Evolutionary conservation across 2,888 invertebrate genomes (phyloP).

Genomic region (Apodemia mormo): DNA sequence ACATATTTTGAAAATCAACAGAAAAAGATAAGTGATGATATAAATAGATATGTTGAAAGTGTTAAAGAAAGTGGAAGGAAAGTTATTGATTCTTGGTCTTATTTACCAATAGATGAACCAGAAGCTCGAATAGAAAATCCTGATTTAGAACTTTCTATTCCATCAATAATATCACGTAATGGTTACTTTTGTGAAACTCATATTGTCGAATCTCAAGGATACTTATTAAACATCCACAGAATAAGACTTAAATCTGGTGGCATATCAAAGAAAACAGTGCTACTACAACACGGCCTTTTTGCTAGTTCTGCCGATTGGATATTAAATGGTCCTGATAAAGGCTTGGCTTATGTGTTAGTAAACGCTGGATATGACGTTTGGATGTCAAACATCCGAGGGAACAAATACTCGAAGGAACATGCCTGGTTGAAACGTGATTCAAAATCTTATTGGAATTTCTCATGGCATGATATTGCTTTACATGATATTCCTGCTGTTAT

Average conservation of each 20-base stretch:
- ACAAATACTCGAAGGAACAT: slow-evolving; percentile 87
- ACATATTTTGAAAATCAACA: slow-evolving; percentile 57
- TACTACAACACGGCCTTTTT: slow-evolving; percentile 91
- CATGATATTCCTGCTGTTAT: slow-evolving; percentile 94
- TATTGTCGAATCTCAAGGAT: slow-evolving; percentile 89
- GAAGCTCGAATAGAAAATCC: slow-evolving; percentile 52
- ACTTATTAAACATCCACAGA: slow-evolving; percentile 89
- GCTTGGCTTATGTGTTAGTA: slow-evolving; percentile 84
- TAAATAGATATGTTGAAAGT: slow-evolving; percentile 54
- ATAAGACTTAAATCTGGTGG: slow-evolving; percentile 82
- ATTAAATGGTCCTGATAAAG: slow-evolving; percentile 84
- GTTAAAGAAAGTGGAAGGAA: slow-evolving; percentile 52
- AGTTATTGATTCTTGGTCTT: slow-evolving; percentile 52
- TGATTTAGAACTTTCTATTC: slow-evolving; percentile 59
- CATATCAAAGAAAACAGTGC: slow-evolving; percentile 63
- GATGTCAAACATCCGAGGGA: slow-evolving; percentile 92
- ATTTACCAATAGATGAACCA: slow-evolving; percentile 45
- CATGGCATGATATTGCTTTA: slow-evolving; percentile 94
- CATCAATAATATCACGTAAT: slow-evolving; percentile 67
- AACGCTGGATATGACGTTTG: slow-evolving; percentile 89
- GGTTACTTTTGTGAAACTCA: slow-evolving; percentile 89
- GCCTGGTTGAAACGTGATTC: slow-evolving; percentile 75
- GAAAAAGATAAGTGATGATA: slow-evolving; percentile 50
- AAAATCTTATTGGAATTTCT: slow-evolving; percentile 86
- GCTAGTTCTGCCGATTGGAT: slow-evolving; percentile 91